Base-by-base conservation (phyloP, 2,113 vertebrate genomes). In the Monopterus albus region DNA sequence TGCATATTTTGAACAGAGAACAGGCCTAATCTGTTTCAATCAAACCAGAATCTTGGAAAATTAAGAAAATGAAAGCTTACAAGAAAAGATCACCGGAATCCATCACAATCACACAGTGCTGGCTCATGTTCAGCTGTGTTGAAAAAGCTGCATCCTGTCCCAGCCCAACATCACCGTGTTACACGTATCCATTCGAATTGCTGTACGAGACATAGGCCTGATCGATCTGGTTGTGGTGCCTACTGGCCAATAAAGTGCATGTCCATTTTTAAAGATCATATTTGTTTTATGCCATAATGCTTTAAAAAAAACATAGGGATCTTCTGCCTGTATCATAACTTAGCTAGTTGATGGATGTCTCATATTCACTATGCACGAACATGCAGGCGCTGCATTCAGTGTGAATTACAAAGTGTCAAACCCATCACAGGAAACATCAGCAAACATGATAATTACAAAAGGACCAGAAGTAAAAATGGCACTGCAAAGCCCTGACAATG, bases 1-100 rank as follows among this genome's bases (percentile, higher is more conserved):
- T 73, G 45, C 28, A 45, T 62, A 26, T 79, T 62, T 72, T 40
- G 69, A 70, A 64, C 21, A n/a, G 17, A 56, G 59, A 66, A 61
- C 21, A 35, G 12, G 46, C 20, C 6, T 15, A 35, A 72, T 78
- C 63, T 63, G 17, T 72, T 57, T 38, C 33, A 75, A 39, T 60
- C 42, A 46, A 75, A 57, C 6, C 3, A 0, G 45, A 10, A 45
- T 50, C 17, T 52, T 20, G 72, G 46, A 60, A 43, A 14, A 72
- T 57, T 65, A 56, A 28, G 18, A 31, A 70, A 74, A 46, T 62
- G 6, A 61, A 64, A 46, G 60, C 10, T 12, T 7, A 17, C 36
- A 70, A 35, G 20, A 21, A 28, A 63, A 23, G 20, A 51, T 9
- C 15, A 62, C 18, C 25, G 17, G 40, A 65, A 53, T 35, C 21